Percentiles rank a stretch among this genome's conserved stretches.
Conservation (phyloP, 1,140 invertebrate species). For the Platyura marginata region DNA sequence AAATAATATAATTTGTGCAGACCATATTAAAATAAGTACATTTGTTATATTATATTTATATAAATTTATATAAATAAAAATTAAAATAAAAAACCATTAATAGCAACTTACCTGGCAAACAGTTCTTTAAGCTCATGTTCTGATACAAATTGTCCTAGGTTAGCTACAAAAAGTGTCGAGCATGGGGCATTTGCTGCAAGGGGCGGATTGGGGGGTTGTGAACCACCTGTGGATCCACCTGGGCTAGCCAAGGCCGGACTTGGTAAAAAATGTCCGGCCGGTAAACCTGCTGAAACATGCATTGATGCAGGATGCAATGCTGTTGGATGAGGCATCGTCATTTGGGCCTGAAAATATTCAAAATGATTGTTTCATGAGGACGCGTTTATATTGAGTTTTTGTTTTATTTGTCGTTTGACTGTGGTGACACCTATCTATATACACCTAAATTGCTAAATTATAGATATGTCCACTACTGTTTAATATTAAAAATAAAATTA, state of each 20-base stretch:
- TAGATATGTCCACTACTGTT: no score
- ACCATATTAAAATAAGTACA: no score
- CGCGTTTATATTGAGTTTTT: no score
- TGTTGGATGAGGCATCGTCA: slow-evolving; percentile 36
- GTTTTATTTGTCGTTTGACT: no score
- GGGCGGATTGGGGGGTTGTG: slow-evolving; percentile 33
- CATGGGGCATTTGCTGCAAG: slow-evolving; percentile 55
- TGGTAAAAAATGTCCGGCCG: slow-evolving; percentile 52
- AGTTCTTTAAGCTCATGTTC: slow-evolving; percentile 96
- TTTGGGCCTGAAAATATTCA: slow-evolving; percentile 31
- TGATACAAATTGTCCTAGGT: slow-evolving; percentile 86
- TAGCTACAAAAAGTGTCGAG: slow-evolving; percentile 94
- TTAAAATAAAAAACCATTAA: no score
- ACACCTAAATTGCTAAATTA: no score
- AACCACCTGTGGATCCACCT: slow-evolving; percentile 49
- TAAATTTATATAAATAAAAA: no score
- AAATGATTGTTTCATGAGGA: no score
- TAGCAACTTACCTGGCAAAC: slow-evolving; percentile 85
- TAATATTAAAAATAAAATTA: no score
- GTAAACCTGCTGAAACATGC: slow-evolving; percentile 32
- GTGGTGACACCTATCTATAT: no score
- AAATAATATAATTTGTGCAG: no score
- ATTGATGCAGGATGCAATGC: slow-evolving; percentile 54
- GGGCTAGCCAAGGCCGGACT: slow-evolving; percentile 72
- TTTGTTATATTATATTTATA: no score